Conservation (phyloP, 2,113 vertebrate species). For the Herpetotheres cachinnans region DNA sequence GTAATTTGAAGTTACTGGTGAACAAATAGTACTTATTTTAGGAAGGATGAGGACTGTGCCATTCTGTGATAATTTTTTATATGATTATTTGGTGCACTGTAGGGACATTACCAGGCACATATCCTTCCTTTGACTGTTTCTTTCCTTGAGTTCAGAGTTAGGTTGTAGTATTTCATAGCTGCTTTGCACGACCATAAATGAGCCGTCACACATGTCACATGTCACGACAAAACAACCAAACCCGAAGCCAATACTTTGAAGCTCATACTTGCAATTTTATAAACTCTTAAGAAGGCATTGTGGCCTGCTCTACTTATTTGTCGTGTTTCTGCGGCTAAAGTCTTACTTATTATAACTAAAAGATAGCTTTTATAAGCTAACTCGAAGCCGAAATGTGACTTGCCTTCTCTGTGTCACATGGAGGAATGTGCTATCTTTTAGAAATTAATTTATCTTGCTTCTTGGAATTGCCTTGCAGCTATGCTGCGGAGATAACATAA, state of each 20-base stretch:
- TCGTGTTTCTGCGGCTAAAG: background rate
- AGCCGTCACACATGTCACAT: accelerated
- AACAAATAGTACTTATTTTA: background rate
- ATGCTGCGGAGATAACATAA: background rate
- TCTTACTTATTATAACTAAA: background rate
- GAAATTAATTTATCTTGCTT: conserved; percentile 1
- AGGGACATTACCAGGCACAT: background rate
- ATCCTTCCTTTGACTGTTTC: background rate
- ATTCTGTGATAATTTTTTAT: background rate
- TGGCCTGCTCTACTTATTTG: background rate
- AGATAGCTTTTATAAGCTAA: background rate
- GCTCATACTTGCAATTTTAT: background rate
- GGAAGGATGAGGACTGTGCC: background rate
- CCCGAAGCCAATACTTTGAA: background rate
- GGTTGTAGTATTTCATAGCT: background rate
- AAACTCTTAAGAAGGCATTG: background rate
- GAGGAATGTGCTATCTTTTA: background rate
- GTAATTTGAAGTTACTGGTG: background rate
- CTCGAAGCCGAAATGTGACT: background rate
- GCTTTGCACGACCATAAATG: background rate
- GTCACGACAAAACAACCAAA: background rate
- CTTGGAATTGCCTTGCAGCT: conserved; percentile 3
- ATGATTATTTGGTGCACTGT: background rate
- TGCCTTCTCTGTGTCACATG: background rate
- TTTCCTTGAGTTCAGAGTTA: background rate